Percentiles rank a stretch among this genome's conserved stretches.
phyloP scores from a whole-genome alignment of 2,888 invertebrate species.

The Eupithecia tripunctaria region DNA sequence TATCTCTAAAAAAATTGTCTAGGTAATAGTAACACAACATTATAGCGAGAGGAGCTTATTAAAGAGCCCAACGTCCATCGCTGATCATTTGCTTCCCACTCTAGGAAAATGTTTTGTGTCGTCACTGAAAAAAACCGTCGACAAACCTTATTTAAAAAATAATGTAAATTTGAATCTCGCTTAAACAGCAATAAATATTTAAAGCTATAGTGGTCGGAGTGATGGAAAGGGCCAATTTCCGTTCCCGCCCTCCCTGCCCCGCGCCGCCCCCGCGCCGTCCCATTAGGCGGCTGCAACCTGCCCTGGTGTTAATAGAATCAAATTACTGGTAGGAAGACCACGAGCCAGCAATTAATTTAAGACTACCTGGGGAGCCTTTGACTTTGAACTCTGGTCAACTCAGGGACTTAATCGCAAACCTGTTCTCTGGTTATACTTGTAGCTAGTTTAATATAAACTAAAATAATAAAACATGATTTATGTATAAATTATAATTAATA shows the following conservation, averaged over 20 bases:
- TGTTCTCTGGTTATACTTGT: not conserved
- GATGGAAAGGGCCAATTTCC: slow-evolving; percentile 47
- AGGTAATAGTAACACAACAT: too few relatives aligned
- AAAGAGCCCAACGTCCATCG: too few relatives aligned
- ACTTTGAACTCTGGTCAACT: slow-evolving; percentile 5
- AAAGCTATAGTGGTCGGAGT: slow-evolving; percentile 31
- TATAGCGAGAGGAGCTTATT: too few relatives aligned
- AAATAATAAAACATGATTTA: not conserved
- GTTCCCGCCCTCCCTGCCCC: slow-evolving; percentile 20
- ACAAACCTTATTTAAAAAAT: not conserved
- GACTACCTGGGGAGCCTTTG: slow-evolving; percentile 7
- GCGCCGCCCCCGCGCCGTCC: slow-evolving; percentile 29
- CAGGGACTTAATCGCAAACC: not conserved
- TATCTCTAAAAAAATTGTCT: too few relatives aligned
- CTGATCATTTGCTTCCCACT: not conserved
- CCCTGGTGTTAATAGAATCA: slow-evolving; percentile 56
- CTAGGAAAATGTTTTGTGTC: not conserved
- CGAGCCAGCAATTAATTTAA: slow-evolving; percentile 26
- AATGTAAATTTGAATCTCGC: slow-evolving; percentile 16
- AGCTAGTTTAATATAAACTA: not conserved
- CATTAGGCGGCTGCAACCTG: slow-evolving; percentile 50
- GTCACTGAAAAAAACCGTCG: not conserved
- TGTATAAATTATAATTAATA: not conserved
- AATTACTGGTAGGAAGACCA: slow-evolving; percentile 50
- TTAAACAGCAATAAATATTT: slow-evolving; percentile 36